Conservation (phyloP, 92 coral and sea anemone species). For the Parazoanthus darwini region DNA sequence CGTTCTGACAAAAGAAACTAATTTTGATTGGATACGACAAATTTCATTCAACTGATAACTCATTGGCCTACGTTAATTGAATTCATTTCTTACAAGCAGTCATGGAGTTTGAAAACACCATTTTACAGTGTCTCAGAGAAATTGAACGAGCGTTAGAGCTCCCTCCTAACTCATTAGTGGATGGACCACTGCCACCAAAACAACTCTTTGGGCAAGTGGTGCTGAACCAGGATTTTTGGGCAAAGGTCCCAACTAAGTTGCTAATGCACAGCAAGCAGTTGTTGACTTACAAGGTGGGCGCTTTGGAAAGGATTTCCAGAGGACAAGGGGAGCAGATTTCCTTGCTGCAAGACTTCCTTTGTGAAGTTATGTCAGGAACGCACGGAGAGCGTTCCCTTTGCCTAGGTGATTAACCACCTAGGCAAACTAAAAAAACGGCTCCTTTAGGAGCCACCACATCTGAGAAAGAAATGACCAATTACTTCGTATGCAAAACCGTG, state of each 20-base stretch:
- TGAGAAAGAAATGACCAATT: no score
- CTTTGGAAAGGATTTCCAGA: neutral
- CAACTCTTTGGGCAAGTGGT: neutral
- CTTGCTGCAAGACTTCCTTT: neutral
- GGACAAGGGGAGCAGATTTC: neutral
- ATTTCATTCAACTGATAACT: slow-evolving; percentile 8
- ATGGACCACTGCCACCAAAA: slow-evolving; percentile 19
- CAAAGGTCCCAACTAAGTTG: neutral
- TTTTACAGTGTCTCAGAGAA: slow-evolving; percentile 4
- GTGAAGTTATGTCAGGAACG: no score
- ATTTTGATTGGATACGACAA: slow-evolving; percentile 11
- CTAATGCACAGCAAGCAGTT: neutral
- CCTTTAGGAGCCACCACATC: no score
- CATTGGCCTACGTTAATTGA: neutral
- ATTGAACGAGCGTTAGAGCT: neutral
- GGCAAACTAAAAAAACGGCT: no score
- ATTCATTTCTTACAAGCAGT: neutral
- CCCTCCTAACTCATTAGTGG: neutral
- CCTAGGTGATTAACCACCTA: no score
- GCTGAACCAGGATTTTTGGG: neutral
- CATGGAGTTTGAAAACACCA: neutral
- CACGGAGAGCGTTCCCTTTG: no score
- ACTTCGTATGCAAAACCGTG: no score
- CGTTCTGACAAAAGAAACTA: slow-evolving; percentile 7
- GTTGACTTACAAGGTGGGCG: neutral